Percentiles rank a stretch among this genome's conserved stretches.
Conservation (phyloP, 2,797 vertebrate species). For the Ciconia nigra region DNA sequence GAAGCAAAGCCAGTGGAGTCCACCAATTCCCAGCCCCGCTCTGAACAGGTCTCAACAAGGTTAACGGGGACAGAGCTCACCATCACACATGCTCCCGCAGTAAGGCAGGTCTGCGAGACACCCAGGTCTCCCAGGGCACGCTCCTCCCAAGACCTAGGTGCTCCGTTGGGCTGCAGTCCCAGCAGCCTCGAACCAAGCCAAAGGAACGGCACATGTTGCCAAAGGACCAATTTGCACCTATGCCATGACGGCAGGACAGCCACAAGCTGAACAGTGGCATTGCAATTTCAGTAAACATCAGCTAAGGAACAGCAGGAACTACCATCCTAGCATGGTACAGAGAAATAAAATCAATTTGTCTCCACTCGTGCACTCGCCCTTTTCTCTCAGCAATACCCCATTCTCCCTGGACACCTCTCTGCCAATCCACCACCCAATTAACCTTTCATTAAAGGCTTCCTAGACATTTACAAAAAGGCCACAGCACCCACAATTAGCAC, state of each 20-base stretch:
- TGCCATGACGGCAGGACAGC: fast-evolving
- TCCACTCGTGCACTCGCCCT: background rate
- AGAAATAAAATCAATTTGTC: background rate
- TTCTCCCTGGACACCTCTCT: background rate
- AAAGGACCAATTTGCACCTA: background rate
- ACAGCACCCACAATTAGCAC: background rate
- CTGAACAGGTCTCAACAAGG: background rate
- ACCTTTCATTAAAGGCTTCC: slow-evolving; percentile 37
- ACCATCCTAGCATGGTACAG: background rate
- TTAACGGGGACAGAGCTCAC: background rate
- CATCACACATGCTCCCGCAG: background rate
- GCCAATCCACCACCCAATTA: background rate
- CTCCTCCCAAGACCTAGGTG: background rate
- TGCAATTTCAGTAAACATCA: background rate
- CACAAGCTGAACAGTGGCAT: fast-evolving
- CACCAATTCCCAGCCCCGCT: background rate
- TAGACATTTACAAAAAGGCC: slow-evolving; percentile 5
- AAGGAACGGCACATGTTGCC: fast-evolving
- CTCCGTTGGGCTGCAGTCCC: background rate
- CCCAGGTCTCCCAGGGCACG: background rate
- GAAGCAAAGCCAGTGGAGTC: background rate
- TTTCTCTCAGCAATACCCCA: background rate
- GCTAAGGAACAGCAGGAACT: background rate
- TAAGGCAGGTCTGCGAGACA: background rate
- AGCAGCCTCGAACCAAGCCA: background rate